phyloP scores from a whole-genome alignment of 1,140 invertebrate species.

The Scaptomyza montana region DNA sequence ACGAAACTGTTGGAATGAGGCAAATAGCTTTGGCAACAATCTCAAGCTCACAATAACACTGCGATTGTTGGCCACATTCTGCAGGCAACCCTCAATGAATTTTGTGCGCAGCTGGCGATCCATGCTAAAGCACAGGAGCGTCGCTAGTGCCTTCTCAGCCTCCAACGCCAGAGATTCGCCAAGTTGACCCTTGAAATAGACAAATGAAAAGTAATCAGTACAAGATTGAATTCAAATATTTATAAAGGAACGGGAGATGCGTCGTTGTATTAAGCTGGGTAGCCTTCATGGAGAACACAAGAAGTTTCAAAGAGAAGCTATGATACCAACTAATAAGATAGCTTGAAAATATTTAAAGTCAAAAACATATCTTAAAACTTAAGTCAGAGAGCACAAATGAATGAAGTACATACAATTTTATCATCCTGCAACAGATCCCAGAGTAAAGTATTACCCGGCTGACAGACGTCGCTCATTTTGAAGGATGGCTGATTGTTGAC shows the following conservation, averaged over 20 bases:
- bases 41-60: constrained; percentile 95
- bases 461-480: constrained; percentile 91
- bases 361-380: not conserved
- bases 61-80: constrained; percentile 94
- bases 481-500: constrained; percentile 84
- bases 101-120: constrained; percentile 95
- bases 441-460: constrained; percentile 94
- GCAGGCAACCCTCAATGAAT: constrained; percentile 96
- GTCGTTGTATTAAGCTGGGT: too few species aligned
- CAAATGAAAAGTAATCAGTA: not conserved
- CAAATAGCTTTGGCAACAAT: constrained; percentile 94
- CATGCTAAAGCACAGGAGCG: constrained; percentile 94
- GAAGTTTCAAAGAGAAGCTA: too few species aligned
- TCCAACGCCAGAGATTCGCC: constrained; percentile 94
- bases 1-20: constrained; percentile 94
- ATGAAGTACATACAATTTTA: constrained; percentile 89
- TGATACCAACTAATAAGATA: too few species aligned
- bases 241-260: too few species aligned
- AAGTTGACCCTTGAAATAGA: constrained; percentile 87
- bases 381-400: not conserved
- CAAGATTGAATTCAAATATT: too few species aligned
- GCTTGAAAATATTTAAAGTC: too few species aligned
- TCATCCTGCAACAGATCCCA: constrained; percentile 98
- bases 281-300: too few species aligned
- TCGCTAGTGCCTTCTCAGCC: constrained; percentile 95